Conservation (phyloP, 2,113 vertebrate species). For the Dasyornis broadbenti region DNA sequence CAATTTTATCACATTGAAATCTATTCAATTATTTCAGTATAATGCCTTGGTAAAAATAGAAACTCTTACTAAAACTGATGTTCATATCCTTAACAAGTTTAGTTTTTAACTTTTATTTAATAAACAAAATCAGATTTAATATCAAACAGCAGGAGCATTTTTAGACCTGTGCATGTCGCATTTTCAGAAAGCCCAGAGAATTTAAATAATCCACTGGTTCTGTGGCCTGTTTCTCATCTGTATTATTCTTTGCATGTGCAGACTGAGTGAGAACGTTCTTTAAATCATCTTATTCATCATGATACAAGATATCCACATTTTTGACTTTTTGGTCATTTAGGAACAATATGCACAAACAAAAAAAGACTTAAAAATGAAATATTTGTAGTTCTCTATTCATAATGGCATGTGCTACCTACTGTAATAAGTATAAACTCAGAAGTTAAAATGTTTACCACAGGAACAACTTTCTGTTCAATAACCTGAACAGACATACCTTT, state of each 20-base stretch:
- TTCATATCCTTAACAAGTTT: not conserved
- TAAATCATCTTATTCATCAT: not conserved
- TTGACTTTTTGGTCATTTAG: not conserved
- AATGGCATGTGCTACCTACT: not conserved
- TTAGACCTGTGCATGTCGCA: not conserved
- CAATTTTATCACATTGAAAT: not conserved
- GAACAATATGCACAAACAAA: not conserved
- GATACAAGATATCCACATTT: not conserved
- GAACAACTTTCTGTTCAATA: not conserved
- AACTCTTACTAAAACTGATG: not conserved
- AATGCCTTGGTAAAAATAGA: not conserved
- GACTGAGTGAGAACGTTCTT: not conserved
- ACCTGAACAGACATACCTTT: not conserved
- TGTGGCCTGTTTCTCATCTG: not conserved
- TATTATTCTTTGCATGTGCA: not conserved
- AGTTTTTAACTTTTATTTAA: not conserved
- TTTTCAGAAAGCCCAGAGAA: not conserved
- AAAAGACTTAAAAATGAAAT: not conserved
- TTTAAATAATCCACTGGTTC: not conserved
- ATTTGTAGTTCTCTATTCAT: not conserved
- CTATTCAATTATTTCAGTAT: not conserved
- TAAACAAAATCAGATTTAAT: not conserved
- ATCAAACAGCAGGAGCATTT: not conserved
- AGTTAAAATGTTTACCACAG: not conserved
- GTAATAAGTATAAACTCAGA: not conserved